Percentiles rank a stretch among this genome's conserved stretches.
phyloP scores from a whole-genome alignment of 2,797 vertebrate species.

The Liparis tanakae region DNA sequence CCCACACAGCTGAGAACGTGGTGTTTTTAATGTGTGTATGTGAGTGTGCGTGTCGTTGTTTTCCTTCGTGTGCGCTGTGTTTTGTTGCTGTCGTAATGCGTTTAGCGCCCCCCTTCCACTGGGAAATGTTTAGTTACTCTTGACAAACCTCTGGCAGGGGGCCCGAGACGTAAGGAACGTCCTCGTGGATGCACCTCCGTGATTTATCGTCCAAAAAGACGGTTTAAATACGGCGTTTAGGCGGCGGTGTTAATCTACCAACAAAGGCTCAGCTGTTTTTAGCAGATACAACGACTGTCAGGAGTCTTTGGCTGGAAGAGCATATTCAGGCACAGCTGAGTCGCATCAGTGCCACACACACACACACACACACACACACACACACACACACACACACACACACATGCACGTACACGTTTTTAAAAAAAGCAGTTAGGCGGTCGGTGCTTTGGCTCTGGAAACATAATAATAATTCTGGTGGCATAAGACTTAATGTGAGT shows the following conservation, averaged over 20 bases:
- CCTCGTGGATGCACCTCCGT: constrained; percentile 59
- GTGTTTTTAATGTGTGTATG: not conserved
- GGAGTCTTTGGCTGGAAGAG: constrained; percentile 41
- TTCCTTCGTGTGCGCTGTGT: constrained; percentile 49
- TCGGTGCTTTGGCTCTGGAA: constrained; percentile 49
- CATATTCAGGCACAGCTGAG: constrained; percentile 55
- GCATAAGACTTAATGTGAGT: constrained; percentile 46
- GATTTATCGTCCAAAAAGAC: constrained; percentile 57
- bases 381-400: constrained; percentile 30
- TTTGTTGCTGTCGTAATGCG: constrained; percentile 71
- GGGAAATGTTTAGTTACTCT: constrained; percentile 74
- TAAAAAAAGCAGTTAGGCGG: constrained; percentile 35
- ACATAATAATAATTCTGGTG: constrained; percentile 54
- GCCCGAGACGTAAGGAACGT: constrained; percentile 63
- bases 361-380: constrained; percentile 33
- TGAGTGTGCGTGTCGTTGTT: constrained; percentile 26
- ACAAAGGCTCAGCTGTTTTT: constrained; percentile 55
- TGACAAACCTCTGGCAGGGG: constrained; percentile 69
- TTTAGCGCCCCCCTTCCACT: constrained; percentile 62
- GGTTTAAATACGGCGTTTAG: constrained; percentile 67
- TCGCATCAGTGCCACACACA: constrained; percentile 37
- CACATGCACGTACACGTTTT: too few species aligned
- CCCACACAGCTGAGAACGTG: not conserved
- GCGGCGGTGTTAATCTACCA: constrained; percentile 48
- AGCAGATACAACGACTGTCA: constrained; percentile 47